These are phyloP conservation scores for Notarius lentiginosus DNA, from an alignment of 2,113 vertebrate genomes.

Conservation along the genomic window DNA sequence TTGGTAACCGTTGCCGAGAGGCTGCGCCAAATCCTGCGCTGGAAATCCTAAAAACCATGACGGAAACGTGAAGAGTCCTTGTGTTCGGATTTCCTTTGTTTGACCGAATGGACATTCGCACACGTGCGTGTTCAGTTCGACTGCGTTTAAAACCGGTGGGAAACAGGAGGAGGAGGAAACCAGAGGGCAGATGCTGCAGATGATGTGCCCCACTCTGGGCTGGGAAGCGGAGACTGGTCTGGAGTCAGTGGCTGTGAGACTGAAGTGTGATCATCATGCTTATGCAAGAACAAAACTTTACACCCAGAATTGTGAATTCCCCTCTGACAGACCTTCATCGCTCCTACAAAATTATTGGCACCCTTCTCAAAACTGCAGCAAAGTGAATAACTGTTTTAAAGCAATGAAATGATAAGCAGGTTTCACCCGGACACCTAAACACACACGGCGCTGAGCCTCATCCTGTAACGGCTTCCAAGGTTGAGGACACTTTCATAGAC, in stretches of 20 bases:
- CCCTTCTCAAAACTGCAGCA: not conserved
- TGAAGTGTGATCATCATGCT: not conserved
- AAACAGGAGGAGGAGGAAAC: not conserved
- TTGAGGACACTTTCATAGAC: not conserved
- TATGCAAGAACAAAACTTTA: not conserved
- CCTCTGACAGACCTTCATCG: not conserved
- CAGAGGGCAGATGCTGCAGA: not conserved
- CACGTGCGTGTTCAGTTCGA: not conserved
- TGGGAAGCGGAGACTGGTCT: not conserved
- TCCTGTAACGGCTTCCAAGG: not conserved
- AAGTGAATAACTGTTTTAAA: not conserved
- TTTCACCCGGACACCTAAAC: not conserved
- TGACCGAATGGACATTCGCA: not conserved
- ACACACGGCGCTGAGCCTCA: not conserved
- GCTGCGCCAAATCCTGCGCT: slow-evolving; percentile 5
- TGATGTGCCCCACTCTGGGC: not conserved
- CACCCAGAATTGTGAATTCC: not conserved
- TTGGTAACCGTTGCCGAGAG: slow-evolving; percentile 47
- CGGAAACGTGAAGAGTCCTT: too few relatives aligned
- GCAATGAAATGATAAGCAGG: not conserved
- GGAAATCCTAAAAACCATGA: not conserved
- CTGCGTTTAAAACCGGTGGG: too few relatives aligned
- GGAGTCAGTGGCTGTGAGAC: not conserved
- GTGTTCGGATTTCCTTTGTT: not conserved
- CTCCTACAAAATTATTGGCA: not conserved